A percentile compares a stretch with the other conserved stretches of the same genome.
phyloP scores from a whole-genome alignment of 2,113 vertebrate genomes.

The Poeciliopsis occidentalis region DNA sequence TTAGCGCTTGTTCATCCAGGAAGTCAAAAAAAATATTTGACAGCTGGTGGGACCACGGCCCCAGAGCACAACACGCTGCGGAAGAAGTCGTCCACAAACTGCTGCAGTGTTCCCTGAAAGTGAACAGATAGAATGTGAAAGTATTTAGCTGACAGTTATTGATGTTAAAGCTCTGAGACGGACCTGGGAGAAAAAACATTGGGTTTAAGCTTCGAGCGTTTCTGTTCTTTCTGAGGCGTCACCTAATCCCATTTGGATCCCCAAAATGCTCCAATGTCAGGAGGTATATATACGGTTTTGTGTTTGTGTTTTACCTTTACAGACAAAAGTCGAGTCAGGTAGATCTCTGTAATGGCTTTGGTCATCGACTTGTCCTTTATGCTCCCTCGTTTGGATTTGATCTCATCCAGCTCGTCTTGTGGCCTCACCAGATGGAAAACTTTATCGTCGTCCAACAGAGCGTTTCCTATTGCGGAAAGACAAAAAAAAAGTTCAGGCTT shows the following conservation, averaged over 20 bases:
- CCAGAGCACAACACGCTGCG: constrained; percentile 92
- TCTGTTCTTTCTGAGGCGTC: neutral
- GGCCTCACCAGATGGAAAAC: constrained; percentile 95
- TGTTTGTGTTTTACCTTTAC: constrained; percentile 93
- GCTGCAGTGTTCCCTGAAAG: constrained; percentile 94
- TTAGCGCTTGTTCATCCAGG: constrained; percentile 95
- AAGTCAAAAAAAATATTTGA: constrained; percentile 99
- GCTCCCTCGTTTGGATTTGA: constrained; percentile 94
- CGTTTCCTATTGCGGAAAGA: constrained; percentile 82
- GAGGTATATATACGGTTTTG: constrained; percentile 4
- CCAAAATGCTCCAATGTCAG: constrained; percentile 15
- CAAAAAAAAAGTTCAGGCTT: neutral
- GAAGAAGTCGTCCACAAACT: constrained; percentile 98
- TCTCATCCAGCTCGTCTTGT: constrained; percentile 92
- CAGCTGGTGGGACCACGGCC: constrained; percentile 90
- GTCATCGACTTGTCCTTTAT: constrained; percentile 97
- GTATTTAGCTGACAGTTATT: constrained; percentile 25
- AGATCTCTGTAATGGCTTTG: constrained; percentile 99
- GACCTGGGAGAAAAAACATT: neutral
- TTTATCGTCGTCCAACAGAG: constrained; percentile 95
- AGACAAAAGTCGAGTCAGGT: constrained; percentile 95
- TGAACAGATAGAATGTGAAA: constrained; percentile 47
- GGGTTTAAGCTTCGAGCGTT: neutral
- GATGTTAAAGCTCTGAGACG: constrained; percentile 19
- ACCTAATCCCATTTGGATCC: neutral